Conservation (phyloP, 2,113 vertebrate species). For the Leucopternis melanops region DNA sequence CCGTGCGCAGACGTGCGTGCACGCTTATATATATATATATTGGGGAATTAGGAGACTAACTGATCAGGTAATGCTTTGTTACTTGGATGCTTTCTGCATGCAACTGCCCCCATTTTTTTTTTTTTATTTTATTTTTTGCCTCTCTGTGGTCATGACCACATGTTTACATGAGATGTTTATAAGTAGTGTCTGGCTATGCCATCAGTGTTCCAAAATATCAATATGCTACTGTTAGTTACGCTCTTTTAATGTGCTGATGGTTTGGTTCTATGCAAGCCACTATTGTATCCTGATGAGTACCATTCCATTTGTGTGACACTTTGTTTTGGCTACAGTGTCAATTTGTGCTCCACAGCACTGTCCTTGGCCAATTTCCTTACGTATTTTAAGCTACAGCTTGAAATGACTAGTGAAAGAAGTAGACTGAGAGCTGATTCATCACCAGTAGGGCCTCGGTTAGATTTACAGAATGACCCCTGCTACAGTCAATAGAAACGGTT, state of each 20-base stretch:
- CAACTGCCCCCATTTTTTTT: not conserved
- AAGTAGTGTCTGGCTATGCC: not conserved
- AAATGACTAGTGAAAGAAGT: not conserved
- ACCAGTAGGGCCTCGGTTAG: not conserved
- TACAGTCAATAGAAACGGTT: not conserved
- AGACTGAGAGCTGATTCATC: not conserved
- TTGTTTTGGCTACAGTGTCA: not conserved
- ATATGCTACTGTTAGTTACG: not conserved
- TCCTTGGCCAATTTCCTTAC: fast-evolving
- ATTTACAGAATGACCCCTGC: not conserved
- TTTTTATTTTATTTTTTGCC: not conserved
- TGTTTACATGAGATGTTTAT: no score
- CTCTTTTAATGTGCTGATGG: not conserved
- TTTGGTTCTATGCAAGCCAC: not conserved
- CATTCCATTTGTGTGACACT: no score
- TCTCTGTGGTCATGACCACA: no score
- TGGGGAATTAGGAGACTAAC: no score
- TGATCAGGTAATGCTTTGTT: no score
- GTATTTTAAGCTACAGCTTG: not conserved
- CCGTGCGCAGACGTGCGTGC: fast-evolving
- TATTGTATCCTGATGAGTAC: not conserved
- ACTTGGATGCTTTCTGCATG: not conserved
- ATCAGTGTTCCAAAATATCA: not conserved
- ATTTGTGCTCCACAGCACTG: no score
- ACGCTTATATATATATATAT: fast-evolving